Conservation (phyloP, 1,140 invertebrate genomes). For the Aleiodes sp. region DNA sequence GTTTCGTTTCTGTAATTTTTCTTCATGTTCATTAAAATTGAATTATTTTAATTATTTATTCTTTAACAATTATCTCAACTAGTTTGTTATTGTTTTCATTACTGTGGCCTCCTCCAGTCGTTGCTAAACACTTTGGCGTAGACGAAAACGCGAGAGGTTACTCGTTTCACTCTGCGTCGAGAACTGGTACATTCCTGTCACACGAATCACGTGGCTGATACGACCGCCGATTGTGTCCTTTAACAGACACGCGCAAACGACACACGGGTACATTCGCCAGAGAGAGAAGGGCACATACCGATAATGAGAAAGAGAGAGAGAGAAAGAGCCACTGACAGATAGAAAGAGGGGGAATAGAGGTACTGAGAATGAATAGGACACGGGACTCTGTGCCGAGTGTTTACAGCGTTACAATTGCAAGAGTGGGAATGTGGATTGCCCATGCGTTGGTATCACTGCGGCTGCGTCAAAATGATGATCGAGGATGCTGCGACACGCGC, state of each 20-base stretch:
- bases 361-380: not conserved
- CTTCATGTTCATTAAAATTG: too few relatives aligned
- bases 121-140: not conserved
- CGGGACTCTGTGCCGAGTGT: not conserved
- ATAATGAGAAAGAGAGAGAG: not conserved
- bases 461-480: not conserved
- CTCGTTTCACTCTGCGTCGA: conserved; percentile 1
- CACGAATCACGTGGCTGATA: conserved; percentile 25
- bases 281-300: conserved; percentile 5
- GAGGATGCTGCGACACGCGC: not conserved
- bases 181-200: conserved; percentile 16
- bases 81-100: too few relatives aligned
- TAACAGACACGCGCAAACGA: conserved; percentile 28
- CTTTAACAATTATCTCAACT: too few relatives aligned
- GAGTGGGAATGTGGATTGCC: not conserved
- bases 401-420: not conserved
- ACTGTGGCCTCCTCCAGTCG: too few relatives aligned
- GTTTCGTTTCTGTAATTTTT: not conserved
- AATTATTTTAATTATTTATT: too few relatives aligned
- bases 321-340: too few relatives aligned
- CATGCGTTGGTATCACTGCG: not conserved
- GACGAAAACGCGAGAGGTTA: not conserved
- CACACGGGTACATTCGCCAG: not conserved
- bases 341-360: not conserved
- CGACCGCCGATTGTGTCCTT: conserved; percentile 26